phyloP scores from a whole-genome alignment of 2,797 vertebrate genomes.

The Micromesistius poutassou region DNA sequence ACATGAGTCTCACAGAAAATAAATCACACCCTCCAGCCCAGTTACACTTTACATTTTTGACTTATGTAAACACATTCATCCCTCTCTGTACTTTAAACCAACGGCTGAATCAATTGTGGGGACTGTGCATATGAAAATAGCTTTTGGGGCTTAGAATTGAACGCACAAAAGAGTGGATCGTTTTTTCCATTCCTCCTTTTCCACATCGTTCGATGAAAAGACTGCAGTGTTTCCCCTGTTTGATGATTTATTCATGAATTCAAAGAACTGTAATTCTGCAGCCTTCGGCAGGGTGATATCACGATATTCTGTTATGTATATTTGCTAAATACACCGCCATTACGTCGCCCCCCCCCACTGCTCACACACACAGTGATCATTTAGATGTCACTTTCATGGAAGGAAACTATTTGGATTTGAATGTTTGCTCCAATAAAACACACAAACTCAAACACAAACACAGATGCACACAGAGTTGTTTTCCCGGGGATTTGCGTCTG shows the following conservation, averaged over 20 bases:
- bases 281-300: not conserved
- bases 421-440: not conserved
- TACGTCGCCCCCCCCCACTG: not conserved
- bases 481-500: not conserved
- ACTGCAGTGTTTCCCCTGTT: not conserved
- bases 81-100: not conserved
- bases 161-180: not conserved
- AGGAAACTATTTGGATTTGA: not conserved
- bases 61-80: not conserved
- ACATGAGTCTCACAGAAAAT: not conserved
- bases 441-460: not conserved
- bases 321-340: slow-evolving; percentile 1
- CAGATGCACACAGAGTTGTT: not conserved
- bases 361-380: not conserved
- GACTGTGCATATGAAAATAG: not conserved
- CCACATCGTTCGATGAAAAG: not conserved
- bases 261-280: not conserved
- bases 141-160: not conserved
- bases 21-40: not conserved
- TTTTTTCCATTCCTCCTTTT: not conserved
- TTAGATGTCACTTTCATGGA: not conserved
- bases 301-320: not conserved
- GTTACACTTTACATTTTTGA: not conserved
- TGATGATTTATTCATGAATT: slow-evolving; percentile 1
- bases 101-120: not conserved